Percentiles rank a stretch among this genome's conserved stretches.
These are phyloP conservation scores for Picus viridis DNA, from an alignment of 2,797 vertebrate species.

Conservation along the genomic window DNA sequence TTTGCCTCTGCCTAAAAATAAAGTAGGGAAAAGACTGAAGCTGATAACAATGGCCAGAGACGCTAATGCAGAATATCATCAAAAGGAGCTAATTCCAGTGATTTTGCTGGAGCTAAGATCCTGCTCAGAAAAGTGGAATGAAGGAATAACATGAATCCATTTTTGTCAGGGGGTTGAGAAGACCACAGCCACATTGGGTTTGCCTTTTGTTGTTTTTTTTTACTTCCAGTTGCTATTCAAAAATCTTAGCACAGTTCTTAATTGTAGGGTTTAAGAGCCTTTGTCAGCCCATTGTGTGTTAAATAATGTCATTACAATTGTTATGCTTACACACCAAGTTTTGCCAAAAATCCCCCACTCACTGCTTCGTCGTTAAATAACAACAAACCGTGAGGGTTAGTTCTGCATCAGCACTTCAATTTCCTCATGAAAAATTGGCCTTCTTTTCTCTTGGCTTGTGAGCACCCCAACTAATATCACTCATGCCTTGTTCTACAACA, in stretches of 20 bases:
- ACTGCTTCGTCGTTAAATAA: slow-evolving; percentile 72
- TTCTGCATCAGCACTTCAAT: slow-evolving; percentile 72
- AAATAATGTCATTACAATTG: slow-evolving; percentile 58
- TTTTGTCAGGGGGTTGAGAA: neutral
- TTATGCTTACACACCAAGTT: slow-evolving; percentile 57
- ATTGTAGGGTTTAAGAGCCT: neutral
- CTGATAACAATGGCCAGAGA: neutral
- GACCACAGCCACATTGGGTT: neutral
- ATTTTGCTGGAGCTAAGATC: neutral
- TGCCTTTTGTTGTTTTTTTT: neutral
- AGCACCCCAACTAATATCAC: slow-evolving; percentile 50
- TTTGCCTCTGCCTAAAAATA: slow-evolving; percentile 1
- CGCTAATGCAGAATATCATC: neutral
- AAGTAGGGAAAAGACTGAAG: neutral
- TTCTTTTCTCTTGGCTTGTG: slow-evolving; percentile 62
- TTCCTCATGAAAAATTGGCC: slow-evolving; percentile 68
- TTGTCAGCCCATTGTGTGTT: slow-evolving; percentile 46
- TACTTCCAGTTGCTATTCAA: slow-evolving; percentile 2
- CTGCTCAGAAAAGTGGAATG: neutral
- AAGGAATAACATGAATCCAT: neutral
- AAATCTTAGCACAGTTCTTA: slow-evolving; percentile 15
- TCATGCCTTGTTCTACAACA: slow-evolving; percentile 53
- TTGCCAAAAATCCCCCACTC: slow-evolving; percentile 66
- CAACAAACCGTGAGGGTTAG: slow-evolving; percentile 66
- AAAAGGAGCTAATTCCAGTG: neutral